phyloP scores from a whole-genome alignment of 2,888 invertebrate species.

The Acleris sparsana region DNA sequence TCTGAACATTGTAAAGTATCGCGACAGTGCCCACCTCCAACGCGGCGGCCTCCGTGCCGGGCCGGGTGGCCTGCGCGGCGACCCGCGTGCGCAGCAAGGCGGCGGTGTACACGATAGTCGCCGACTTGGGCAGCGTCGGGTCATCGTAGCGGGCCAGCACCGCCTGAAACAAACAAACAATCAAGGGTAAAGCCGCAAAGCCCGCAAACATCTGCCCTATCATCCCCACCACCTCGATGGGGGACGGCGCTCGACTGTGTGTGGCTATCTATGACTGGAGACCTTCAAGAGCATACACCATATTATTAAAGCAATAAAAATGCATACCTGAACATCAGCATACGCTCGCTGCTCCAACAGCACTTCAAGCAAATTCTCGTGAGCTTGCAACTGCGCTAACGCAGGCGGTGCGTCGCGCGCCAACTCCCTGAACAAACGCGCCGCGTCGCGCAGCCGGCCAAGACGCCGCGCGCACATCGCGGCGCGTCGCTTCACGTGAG shows the following conservation, averaged over 20 bases:
- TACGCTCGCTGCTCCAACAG: slow-evolving; percentile 97
- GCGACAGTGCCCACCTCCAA: not conserved
- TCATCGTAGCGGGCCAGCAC: slow-evolving; percentile 88
- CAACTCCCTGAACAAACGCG: slow-evolving; percentile 97
- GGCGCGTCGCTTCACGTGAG: slow-evolving; percentile 95
- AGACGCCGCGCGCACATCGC: slow-evolving; percentile 99
- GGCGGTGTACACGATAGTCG: slow-evolving; percentile 96
- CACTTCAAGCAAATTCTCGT: slow-evolving; percentile 97
- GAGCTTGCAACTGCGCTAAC: slow-evolving; percentile 91
- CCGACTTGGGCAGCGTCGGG: slow-evolving; percentile 91
- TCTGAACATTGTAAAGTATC: too few species aligned
- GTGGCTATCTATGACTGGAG: too few species aligned
- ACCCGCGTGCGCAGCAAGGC: slow-evolving; percentile 95
- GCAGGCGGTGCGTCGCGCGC: slow-evolving; percentile 98
- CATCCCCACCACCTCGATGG: too few species aligned
- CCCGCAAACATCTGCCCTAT: too few species aligned
- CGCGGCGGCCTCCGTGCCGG: slow-evolving; percentile 9
- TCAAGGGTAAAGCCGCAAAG: not conserved
- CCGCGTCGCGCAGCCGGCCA: slow-evolving; percentile 96
- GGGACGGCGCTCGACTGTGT: too few species aligned
- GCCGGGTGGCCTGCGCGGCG: slow-evolving; percentile 92
- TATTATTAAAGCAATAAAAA: not conserved
- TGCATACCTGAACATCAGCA: slow-evolving; percentile 94
- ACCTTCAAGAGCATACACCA: too few species aligned
- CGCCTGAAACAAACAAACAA: slow-evolving; percentile 47